Base-by-base conservation (phyloP, 2,113 vertebrate genomes). In the Solea solea region DNA sequence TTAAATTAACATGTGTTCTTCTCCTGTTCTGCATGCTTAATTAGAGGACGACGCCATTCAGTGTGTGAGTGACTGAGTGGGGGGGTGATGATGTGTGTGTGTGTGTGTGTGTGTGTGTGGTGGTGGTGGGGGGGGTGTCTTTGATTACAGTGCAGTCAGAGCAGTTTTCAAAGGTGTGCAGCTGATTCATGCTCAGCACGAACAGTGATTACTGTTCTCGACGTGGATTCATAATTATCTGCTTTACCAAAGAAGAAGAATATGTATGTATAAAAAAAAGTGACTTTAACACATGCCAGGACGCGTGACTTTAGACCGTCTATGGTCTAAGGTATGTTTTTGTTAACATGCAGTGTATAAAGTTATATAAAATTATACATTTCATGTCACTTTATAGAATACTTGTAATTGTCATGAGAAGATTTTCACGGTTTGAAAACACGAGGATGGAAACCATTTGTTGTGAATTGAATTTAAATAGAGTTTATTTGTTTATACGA, bases 1-100 rank as follows among this genome's bases (percentile, higher is more conserved):
- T 94, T 94, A 94, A 94, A 94, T 94, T 92, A 93, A 94, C 93
- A 94, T 92, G 92, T 94, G 93, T 94, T 93, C 93, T 90, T 91
- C 91, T 92, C 86, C 90, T 87, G 88, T 92, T 92, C 88, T 90
- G 93, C 91, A 92, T 93, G 91, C 84, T 91, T 93, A 92, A 93
- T 92, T 92, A 90, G 89, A 80, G 79, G 74, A 80, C 81, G 21
- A 46, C 81, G 57, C 76, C 84, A 86, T 87, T 88, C 90, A 92
- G 90, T 89, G 90, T 89, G 84, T 88, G 78, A 79, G 64, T 42
- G 41, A 13, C 4, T 11, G 45, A 58, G 75, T 81, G 75, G 52
- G 61, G n/a, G 50, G 50, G 28, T 2, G 42, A 2, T 34, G 25
- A 3, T 54, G 52, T 28, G 21, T 21, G 21, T 9, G 51, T 53